phyloP scores from a whole-genome alignment of 2,888 invertebrate genomes.

The Watsonalla binaria region DNA sequence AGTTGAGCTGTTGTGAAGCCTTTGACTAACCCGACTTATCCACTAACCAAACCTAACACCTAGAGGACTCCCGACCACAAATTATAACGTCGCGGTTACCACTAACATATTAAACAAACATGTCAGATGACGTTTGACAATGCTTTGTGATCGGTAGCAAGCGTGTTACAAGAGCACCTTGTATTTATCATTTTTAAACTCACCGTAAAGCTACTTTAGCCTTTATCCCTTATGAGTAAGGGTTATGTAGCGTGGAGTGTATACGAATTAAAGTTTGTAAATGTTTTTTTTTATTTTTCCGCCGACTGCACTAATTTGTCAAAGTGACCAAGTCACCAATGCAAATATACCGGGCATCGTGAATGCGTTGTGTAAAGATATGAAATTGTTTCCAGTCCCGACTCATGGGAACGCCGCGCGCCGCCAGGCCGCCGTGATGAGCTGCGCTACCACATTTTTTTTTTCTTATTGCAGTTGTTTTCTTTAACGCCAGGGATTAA shows the following conservation, averaged over 20 bases:
- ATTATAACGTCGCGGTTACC: constrained; percentile 39
- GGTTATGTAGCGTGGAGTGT: constrained; percentile 2
- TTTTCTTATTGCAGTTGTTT: not conserved
- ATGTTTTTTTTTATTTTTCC: constrained; percentile 52
- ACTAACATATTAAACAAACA: constrained; percentile 66
- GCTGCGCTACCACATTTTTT: constrained; percentile 5
- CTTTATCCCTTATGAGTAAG: constrained; percentile 16
- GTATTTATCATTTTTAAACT: not conserved
- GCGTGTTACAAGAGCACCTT: constrained; percentile 3
- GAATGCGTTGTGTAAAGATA: constrained; percentile 73
- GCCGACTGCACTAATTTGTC: constrained; percentile 65
- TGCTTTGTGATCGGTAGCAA: constrained; percentile 53
- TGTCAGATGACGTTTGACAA: constrained; percentile 55
- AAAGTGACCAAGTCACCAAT: constrained; percentile 66
- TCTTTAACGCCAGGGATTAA: too few species aligned
- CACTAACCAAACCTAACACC: constrained; percentile 49
- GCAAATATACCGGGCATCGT: constrained; percentile 68
- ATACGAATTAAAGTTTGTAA: constrained; percentile 14
- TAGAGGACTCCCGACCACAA: constrained; percentile 53
- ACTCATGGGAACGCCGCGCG: constrained; percentile 55
- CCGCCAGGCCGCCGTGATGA: constrained; percentile 11
- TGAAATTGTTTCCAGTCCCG: constrained; percentile 68
- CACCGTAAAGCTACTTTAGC: constrained; percentile 6
- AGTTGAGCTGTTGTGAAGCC: constrained; percentile 31
- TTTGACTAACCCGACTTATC: constrained; percentile 37